These are phyloP conservation scores for Dasysyrphus tricinctus DNA, from an alignment of 2,888 invertebrate species.

Conservation along the genomic window DNA sequence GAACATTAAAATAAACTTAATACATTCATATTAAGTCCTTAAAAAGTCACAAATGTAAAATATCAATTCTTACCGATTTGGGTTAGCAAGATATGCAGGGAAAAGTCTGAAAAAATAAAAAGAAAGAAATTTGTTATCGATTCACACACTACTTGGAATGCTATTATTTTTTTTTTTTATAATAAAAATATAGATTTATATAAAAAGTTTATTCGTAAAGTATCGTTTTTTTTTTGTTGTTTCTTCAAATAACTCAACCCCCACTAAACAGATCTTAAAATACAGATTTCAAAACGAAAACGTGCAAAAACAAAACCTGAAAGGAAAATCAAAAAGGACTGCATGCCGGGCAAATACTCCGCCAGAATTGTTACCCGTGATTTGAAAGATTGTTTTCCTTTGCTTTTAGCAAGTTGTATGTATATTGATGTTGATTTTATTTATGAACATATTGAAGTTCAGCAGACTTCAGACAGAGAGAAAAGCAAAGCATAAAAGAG, in stretches of 20 bases:
- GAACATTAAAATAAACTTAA: too few species aligned
- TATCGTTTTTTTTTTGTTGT: slow-evolving; percentile 17
- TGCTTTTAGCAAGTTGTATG: neutral
- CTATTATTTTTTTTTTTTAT: neutral
- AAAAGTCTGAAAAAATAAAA: slow-evolving; percentile 50
- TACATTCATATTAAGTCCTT: too few species aligned
- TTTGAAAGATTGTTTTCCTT: slow-evolving; percentile 9
- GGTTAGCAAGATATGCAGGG: slow-evolving; percentile 50
- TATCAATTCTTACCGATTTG: slow-evolving; percentile 56
- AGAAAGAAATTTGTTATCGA: slow-evolving; percentile 47
- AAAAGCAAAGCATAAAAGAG: slow-evolving; percentile 7
- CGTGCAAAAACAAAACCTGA: neutral
- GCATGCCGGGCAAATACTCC: neutral
- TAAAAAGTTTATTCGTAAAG: slow-evolving; percentile 43
- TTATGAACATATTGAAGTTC: slow-evolving; percentile 43
- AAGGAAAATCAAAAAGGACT: slow-evolving; percentile 29
- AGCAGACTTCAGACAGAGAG: slow-evolving; percentile 18
- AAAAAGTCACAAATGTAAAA: slow-evolving; percentile 18
- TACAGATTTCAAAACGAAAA: neutral
- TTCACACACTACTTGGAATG: slow-evolving; percentile 13
- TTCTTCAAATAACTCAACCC: slow-evolving; percentile 33
- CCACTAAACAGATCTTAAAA: neutral
- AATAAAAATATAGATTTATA: neutral
- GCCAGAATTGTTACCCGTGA: slow-evolving; percentile 31
- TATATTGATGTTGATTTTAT: slow-evolving; percentile 23